Base-by-base conservation (phyloP, 2,888 invertebrate species). In the Nycteola revayana region DNA sequence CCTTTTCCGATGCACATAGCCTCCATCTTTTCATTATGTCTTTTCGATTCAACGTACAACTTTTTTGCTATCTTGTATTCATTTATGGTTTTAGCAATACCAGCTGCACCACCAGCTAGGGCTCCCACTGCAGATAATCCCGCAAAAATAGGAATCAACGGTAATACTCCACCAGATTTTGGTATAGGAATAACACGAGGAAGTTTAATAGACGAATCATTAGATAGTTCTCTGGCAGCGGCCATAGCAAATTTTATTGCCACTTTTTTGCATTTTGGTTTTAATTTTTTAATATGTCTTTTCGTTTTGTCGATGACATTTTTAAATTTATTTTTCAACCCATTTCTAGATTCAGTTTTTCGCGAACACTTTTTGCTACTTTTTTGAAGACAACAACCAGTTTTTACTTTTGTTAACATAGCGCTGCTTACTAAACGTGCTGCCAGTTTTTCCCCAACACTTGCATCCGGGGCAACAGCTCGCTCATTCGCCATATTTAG, bases 121-220 rank as follows among this genome's bases (percentile, higher is more conserved):
- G 62, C 50, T 1, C 73, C 76, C 7, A 60, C 10, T 8, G 74
- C 72, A 9, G 58, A 49, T 22, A 75, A 39, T 9, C 65, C 68
- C 0, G 72, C 68, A 56, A 75, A 68, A 10, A 75, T 47, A 1
- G 70, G 69, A n/a, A 75, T 49, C 17, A 72, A 41, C 6, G 66
- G 69, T 35, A 67, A 37, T 14, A 70, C 41, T 25, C 76, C 73
- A 6, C 72, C 71, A 23, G 40, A 42, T 57, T 75, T 72, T 9
- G 72, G 69, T 14, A 74, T 22, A 9, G 64, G 61, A 25, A 71
- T 69, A 23, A 72, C 45, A 10, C 67, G 33, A 11, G 63, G 64
- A 28, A 45, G 3, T 36, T 38, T 26, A 0, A 32, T 27, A n/a
- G 26, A 36, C 36, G 9, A 62, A 64, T 56, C 60, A 22, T 32